Base-by-base conservation (phyloP, 2,888 invertebrate species). In the Chalcosyrphus nemorum region DNA sequence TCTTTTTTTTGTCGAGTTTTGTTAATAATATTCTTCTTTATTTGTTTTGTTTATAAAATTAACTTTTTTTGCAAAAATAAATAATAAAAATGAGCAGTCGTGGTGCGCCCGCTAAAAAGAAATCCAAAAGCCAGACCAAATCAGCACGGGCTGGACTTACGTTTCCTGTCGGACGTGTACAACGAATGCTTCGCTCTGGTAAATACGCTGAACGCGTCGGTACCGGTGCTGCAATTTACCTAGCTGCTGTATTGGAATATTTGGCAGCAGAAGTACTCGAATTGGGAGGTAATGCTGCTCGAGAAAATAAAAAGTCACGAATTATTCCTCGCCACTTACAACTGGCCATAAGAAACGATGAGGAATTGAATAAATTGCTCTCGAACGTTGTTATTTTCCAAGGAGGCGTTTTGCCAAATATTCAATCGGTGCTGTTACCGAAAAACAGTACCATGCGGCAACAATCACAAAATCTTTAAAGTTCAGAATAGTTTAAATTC, bases 371-470 rank as follows among this genome's bases (percentile, higher is more conserved):
- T 90, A 95, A 94, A 89, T 92, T 97, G 61, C 91, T 97, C 4
- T 29, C 21, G n/a, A 56, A 27, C 17, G 81, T 81, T 5, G 70
- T 61, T 4, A 93, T 88, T 80, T 86, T 94, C 0, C 95, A 97
- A 91, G 97, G 97, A 80, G 97, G 97, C 87, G 97, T 97, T 0
- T 90, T 97, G 88, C 96, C 97, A 0, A 95, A 95, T 88, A 96
- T 96, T 86, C 95, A 95, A 88, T 93, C 95, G 2, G 94, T 95
- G 13, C 92, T 96, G 1, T 89, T 96, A 80, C 96, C 96, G 63
- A 96, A 95, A 93, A 94, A 95, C 91, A 94, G 95, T n/a, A 74
- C 85, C 9, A 4, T 4, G 4, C 29, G 17, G 5, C 1, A 38
- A 6, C 38, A 35, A 4, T 63, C 47, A 5, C 19, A 47, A 7